phyloP scores from a whole-genome alignment of 1,140 invertebrate genomes.

The Lepidostoma basale region DNA sequence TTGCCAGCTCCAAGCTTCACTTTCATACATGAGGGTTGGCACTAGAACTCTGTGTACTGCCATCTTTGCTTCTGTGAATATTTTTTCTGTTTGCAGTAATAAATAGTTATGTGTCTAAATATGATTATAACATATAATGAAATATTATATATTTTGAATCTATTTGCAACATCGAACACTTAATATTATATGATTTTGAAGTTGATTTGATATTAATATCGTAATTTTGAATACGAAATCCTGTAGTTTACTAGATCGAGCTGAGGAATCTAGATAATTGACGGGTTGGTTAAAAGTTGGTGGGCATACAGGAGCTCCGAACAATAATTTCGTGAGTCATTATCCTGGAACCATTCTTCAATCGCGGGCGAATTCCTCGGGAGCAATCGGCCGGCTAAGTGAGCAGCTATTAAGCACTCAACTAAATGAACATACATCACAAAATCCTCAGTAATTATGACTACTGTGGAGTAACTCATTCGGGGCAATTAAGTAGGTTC shows the following conservation, averaged over 20 bases:
- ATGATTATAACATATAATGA: too few species aligned
- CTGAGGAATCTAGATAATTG: neutral
- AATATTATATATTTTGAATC: too few species aligned
- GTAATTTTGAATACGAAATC: too few species aligned
- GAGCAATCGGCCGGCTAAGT: neutral
- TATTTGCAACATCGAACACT: too few species aligned
- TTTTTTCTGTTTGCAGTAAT: too few species aligned
- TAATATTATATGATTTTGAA: too few species aligned
- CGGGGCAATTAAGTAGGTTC: constrained; percentile 30
- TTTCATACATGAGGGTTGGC: too few species aligned
- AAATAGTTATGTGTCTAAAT: too few species aligned
- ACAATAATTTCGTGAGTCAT: neutral
- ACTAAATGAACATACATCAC: constrained; percentile 24
- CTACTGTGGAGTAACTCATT: constrained; percentile 40
- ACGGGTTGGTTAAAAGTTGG: neutral
- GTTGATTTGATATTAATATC: too few species aligned
- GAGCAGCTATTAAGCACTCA: constrained; percentile 18
- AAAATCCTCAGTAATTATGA: constrained; percentile 28
- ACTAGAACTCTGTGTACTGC: too few species aligned
- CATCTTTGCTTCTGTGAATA: too few species aligned
- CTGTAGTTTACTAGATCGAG: neutral
- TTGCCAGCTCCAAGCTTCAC: too few species aligned
- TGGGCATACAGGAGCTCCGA: neutral
- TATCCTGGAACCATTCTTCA: neutral
- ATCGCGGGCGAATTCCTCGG: neutral